Percentiles rank a stretch among this genome's conserved stretches.
These are phyloP conservation scores for Aulostomus chinensis DNA, from an alignment of 2,797 vertebrate genomes.

Conservation along the genomic window DNA sequence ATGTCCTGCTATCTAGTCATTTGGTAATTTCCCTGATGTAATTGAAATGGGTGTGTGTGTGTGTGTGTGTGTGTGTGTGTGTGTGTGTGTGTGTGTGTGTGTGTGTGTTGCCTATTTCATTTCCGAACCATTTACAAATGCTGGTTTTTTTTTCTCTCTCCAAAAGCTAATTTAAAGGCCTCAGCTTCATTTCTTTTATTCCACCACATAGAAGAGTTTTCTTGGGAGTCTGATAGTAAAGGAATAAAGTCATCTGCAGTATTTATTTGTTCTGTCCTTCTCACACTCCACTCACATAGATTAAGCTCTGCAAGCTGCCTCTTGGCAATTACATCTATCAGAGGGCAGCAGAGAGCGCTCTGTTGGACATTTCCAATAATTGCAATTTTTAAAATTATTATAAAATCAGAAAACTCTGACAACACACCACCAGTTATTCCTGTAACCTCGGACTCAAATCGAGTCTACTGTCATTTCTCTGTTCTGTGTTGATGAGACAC, in stretches of 20 bases:
- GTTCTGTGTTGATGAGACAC: conserved; percentile 17
- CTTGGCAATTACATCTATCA: conserved; percentile 73
- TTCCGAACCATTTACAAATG: conserved; percentile 47
- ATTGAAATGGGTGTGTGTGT: too few relatives aligned
- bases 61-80: too few relatives aligned
- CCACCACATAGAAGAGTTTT: conserved; percentile 26
- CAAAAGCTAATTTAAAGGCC: conserved; percentile 47
- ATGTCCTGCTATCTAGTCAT: conserved; percentile 39
- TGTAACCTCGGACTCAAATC: too few relatives aligned
- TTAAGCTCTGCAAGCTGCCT: conserved; percentile 63
- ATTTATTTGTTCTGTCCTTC: conserved; percentile 47
- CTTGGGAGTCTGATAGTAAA: conserved; percentile 31
- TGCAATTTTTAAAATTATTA: conserved; percentile 71
- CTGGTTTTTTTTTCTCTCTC: conserved; percentile 23
- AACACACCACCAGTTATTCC: conserved; percentile 38
- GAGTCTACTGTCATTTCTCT: conserved; percentile 25
- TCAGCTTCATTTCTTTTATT: conserved; percentile 24
- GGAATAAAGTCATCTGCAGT: conserved; percentile 52
- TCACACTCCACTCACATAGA: too few relatives aligned
- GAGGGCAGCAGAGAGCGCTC: conserved; percentile 63
- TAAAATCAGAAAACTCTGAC: conserved; percentile 65
- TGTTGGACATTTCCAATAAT: conserved; percentile 69
- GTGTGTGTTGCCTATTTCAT: conserved; percentile 37
- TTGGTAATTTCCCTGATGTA: conserved; percentile 40
- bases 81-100: too few relatives aligned